Evolutionary conservation across 2,797 vertebrate species (phyloP), one percentile per base, ranked within the genome.

Genomic region (Malacoraja senta): DNA sequence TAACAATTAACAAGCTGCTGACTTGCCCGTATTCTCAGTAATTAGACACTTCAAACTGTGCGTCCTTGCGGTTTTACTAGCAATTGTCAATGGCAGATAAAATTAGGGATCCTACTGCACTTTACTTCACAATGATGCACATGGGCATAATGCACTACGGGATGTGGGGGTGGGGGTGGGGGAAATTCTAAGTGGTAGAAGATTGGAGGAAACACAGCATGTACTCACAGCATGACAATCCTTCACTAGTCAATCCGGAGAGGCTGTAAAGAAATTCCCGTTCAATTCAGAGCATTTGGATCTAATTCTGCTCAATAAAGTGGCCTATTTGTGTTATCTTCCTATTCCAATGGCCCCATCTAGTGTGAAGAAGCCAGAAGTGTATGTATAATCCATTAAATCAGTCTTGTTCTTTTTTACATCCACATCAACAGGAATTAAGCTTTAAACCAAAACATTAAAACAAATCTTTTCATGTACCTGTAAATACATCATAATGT

Each of bases 1-100:
- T 63, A 65, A 88, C 17, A 35, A 88, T 88, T 88, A 35, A 88
- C 17, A 68, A 68, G 84, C n/a, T 88, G 83, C 26, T 32, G n/a
- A 88, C 17, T 35, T 68, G n/a, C 9, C n/a, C 63, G 29, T 61
- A 88, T 65, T 65, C 61, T 88, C 65, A 15, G 0, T 32, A 32
- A 65, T 68, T 2, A 8, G 13, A n/a, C 58, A n/a, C 58, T 84
- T 84, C 53, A 63, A 61, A 61, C 81, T 88, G n/a, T 38, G 4
- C 15, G 4, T 13, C 15, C 29, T 63, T 63, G 15, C n/a, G 32
- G 32, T 79, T 78, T 79, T 38, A 79, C n/a, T 8, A n/a, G 58
- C 15, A 17, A 88, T 65, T 29, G 13, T 35, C 32, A 65, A 88
- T 8, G 3, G 32, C 7, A 68, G 17, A 88, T 12, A 88, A 35